Evolutionary conservation across 2,113 vertebrate species (phyloP), one percentile per base, ranked within the genome.

Genomic region (Cynopterus brachyotis): DNA sequence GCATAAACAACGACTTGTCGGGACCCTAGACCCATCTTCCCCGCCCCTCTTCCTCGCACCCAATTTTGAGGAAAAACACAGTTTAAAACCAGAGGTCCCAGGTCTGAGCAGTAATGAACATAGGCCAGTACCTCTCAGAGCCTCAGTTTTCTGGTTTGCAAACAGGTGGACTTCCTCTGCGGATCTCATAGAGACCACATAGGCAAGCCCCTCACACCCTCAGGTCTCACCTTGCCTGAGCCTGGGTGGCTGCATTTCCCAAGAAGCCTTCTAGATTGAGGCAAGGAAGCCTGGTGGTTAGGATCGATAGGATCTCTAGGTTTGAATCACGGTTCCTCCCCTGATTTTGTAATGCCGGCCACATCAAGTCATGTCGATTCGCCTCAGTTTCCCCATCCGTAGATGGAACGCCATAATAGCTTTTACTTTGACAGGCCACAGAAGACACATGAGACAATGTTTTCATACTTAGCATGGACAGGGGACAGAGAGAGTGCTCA

Each of bases 1-100:
- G 7, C 24, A 28, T 15, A 22, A 35, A 47, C 3, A 0, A 0
- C 0, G 55, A 15, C 10, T 9, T 59, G 0, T 13, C 0, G 42
- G 45, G 37, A 6, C 13, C 53, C 9, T 24, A 8, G 13, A 47
- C 37, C 30, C 53, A 1, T n/a, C 83, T 69, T 35, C 24, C 10
- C 42, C 19, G 6, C 9, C 24, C 26, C 30, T 40, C 15, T 12
- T 3, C 30, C 35, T 55, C 50, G 22, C 4, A 6, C 24, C 30
- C 9, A 6, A 80, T 45, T 19, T 47, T 30, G 53, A 75, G 35
- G 16, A 66, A 45, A 62, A 55, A 22, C 9, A 22, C 9, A 9
- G 24, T 35, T 62, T 20, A 50, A 45, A 32, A 60, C 20, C 16
- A 0, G 20, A 57, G 42, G 8, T 32, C 60, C 66, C 80, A 22